Evolutionary conservation across 2,113 vertebrate genomes (phyloP).

Genomic region (Rhagologus leucostigma): DNA sequence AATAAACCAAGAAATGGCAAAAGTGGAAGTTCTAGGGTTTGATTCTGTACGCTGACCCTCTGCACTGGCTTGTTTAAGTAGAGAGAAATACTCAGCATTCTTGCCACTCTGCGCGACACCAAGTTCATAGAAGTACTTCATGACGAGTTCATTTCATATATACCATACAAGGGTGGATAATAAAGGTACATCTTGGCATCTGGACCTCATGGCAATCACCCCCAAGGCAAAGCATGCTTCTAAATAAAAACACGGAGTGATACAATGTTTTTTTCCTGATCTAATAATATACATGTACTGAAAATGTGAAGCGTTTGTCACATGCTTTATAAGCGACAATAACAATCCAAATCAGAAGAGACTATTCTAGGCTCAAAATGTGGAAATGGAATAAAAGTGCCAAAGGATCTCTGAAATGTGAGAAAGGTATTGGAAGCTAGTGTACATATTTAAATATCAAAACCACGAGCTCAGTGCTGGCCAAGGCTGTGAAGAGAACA

Average conservation of each 20-base stretch:
- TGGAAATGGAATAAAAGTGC: not conserved
- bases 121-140: not conserved
- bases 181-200: not conserved
- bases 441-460: accelerated
- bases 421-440: not conserved
- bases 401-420: not conserved
- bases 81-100: not conserved
- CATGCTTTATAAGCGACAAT: not conserved
- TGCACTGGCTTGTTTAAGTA: not conserved
- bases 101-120: not conserved
- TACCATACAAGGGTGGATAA: accelerated
- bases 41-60: not conserved
- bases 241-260: not conserved
- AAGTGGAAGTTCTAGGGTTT: not conserved
- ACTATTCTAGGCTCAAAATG: not conserved
- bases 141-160: not conserved
- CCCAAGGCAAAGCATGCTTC: not conserved
- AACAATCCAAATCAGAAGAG: not conserved
- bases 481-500: not conserved
- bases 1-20: not conserved
- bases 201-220: not conserved
- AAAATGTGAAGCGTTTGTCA: not conserved
- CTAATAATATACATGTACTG: not conserved
- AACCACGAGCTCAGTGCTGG: not conserved
- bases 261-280: accelerated